Percentiles rank a stretch among this genome's conserved stretches.
phyloP scores from a whole-genome alignment of 2,113 vertebrate species.

The Pyrgilauda ruficollis region DNA sequence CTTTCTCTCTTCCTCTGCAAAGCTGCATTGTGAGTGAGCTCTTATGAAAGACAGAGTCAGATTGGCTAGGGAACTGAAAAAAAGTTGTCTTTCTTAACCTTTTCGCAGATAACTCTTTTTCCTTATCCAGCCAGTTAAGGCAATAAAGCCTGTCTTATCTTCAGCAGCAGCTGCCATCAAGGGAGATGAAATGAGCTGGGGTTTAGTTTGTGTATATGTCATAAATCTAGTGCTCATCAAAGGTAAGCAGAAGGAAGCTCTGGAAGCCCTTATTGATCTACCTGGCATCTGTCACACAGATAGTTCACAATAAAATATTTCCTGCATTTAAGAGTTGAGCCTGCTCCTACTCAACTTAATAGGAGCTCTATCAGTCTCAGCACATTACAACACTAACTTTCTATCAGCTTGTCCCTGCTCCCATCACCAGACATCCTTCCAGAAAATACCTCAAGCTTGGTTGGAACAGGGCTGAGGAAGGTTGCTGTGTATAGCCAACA shows the following conservation, averaged over 20 bases:
- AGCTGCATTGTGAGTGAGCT: fast-evolving
- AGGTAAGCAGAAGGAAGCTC: slow-evolving; percentile 37
- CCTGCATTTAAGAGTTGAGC: slow-evolving; percentile 18
- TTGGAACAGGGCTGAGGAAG: background rate
- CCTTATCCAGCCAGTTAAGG: slow-evolving; percentile 10
- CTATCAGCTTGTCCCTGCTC: background rate
- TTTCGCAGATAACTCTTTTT: background rate
- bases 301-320: slow-evolving; percentile 44
- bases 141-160: slow-evolving; percentile 34
- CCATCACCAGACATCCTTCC: background rate
- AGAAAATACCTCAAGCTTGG: background rate
- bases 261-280: slow-evolving; percentile 48
- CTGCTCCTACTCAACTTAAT: slow-evolving; percentile 5
- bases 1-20: background rate
- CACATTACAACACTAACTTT: background rate
- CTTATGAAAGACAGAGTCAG: background rate
- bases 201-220: slow-evolving; percentile 18
- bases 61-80: background rate
- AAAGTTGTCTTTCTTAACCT: background rate
- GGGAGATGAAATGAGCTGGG: background rate
- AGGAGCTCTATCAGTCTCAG: background rate
- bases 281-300: slow-evolving; percentile 29
- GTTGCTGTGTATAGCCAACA: background rate
- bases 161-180: slow-evolving; percentile 23
- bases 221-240: slow-evolving; percentile 47